Evolutionary conservation across 1,140 invertebrate species (phyloP).

Genomic region (Platyura marginata): DNA sequence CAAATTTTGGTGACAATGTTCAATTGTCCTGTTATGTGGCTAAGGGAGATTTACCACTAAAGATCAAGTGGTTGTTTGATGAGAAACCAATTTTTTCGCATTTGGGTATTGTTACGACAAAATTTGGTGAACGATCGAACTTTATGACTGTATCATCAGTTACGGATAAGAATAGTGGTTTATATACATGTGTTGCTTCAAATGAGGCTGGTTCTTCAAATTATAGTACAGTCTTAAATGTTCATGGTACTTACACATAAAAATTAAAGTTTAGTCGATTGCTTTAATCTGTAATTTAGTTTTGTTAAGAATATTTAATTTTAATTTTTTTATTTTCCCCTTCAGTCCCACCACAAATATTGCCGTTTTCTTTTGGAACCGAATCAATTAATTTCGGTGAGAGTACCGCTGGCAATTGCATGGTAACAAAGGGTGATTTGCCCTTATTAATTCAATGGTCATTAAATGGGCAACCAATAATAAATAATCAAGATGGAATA

Average conservation of each 20-base stretch:
- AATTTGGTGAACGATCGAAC: constrained; percentile 32
- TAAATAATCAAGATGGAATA: not conserved
- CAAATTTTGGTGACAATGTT: constrained; percentile 40
- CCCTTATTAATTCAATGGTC: constrained; percentile 57
- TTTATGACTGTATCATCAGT: constrained; percentile 53
- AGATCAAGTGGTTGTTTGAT: constrained; percentile 31
- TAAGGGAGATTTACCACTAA: constrained; percentile 41
- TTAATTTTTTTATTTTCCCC: too few species aligned
- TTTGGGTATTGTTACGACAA: constrained; percentile 38
- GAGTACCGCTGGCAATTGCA: constrained; percentile 41
- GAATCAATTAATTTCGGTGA: constrained; percentile 48
- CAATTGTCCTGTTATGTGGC: constrained; percentile 42
- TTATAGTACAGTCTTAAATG: constrained; percentile 31
- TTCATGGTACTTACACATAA: constrained; percentile 45
- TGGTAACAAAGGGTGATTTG: constrained; percentile 52
- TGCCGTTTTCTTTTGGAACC: constrained; percentile 52
- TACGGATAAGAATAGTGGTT: constrained; percentile 47
- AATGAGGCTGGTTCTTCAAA: constrained; percentile 37
- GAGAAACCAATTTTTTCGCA: constrained; percentile 20
- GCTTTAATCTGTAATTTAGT: too few species aligned
- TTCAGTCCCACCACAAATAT: constrained; percentile 39
- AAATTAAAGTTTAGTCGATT: too few species aligned
- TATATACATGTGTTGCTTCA: constrained; percentile 47
- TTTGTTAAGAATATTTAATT: too few species aligned
- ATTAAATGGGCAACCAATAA: constrained; percentile 14